These are phyloP conservation scores for Pollenia labialis DNA, from an alignment of 2,888 invertebrate species.

Conservation along the genomic window DNA sequence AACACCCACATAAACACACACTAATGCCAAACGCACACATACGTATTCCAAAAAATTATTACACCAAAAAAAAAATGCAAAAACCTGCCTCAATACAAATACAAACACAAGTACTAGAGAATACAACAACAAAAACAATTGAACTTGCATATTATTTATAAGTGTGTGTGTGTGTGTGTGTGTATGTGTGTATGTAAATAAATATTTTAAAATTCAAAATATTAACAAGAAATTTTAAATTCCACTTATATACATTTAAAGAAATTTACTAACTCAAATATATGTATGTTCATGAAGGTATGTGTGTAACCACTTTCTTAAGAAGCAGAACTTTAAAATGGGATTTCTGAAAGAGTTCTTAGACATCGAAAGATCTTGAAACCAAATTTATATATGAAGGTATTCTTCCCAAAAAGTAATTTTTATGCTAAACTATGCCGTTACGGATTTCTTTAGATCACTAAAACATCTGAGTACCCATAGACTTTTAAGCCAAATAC, in stretches of 20 bases:
- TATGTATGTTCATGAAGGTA: background rate
- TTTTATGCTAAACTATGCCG: no score
- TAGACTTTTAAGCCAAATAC: no score
- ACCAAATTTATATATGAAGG: no score
- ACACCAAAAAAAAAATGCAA: constrained; percentile 8
- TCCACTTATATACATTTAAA: background rate
- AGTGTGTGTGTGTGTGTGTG: background rate
- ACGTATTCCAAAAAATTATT: constrained; percentile 2
- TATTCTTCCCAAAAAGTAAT: no score
- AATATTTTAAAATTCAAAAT: constrained; percentile 47
- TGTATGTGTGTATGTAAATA: background rate
- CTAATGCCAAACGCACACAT: constrained; percentile 10
- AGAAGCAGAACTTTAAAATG: constrained; percentile 29
- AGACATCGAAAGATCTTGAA: no score
- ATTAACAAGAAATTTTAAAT: constrained; percentile 47
- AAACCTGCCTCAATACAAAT: constrained; percentile 43
- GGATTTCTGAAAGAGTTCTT: background rate
- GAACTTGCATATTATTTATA: background rate
- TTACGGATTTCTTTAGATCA: no score
- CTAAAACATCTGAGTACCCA: no score
- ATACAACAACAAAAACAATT: background rate
- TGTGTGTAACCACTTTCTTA: background rate
- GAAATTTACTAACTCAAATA: background rate
- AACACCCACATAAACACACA: constrained; percentile 15
- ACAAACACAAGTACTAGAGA: constrained; percentile 6